Evolutionary conservation across 2,888 invertebrate genomes (phyloP), one percentile per base, ranked within the genome.

Genomic region (Himalopsyche tibetana): DNA sequence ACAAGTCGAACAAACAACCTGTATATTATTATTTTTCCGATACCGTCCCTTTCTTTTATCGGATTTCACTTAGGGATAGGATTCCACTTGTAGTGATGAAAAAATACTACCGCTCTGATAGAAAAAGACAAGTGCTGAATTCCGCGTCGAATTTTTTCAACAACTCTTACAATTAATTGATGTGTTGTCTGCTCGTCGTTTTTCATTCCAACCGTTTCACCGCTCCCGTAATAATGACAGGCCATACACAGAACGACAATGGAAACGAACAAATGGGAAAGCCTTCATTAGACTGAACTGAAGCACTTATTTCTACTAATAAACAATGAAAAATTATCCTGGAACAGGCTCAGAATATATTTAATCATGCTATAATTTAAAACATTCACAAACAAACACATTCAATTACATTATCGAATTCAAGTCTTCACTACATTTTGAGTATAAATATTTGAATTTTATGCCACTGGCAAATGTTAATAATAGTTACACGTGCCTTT

Each of bases 151-250:
- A 63, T 63, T 63, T 63, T 63, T 63, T 63, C 63, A 63, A 63
- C 63, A 63, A 63, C 63, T 63, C 63, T 63, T 63, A 63, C 63
- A 63, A 63, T 63, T 63, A 63, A 63, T 63, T 63, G 63, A 63
- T 63, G 63, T 63, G 63, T 63, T 63, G 63, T 63, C 63, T n/a
- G 63, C 6, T 63, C 28, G 63, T 19, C 63, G 63, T 63, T 63
- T 63, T 63, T 63, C 63, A 63, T 63, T 63, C 28, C 63, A n/a
- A 63, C 63, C n/a, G 63, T 63, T 19, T 28, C 63, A 28, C 0
- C 63, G 63, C 63, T n/a, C 28, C 15, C 19, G 63, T 63, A 19
- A 8, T 63, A 63, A 63, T 56, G 19, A 19, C 56, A 56, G n/a
- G 56, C 56, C 56, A 56, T 28, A 63, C 63, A 63, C 63, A 63